Evolutionary conservation across 2,113 vertebrate genomes (phyloP).

Genomic region (Okapia johnstoni): DNA sequence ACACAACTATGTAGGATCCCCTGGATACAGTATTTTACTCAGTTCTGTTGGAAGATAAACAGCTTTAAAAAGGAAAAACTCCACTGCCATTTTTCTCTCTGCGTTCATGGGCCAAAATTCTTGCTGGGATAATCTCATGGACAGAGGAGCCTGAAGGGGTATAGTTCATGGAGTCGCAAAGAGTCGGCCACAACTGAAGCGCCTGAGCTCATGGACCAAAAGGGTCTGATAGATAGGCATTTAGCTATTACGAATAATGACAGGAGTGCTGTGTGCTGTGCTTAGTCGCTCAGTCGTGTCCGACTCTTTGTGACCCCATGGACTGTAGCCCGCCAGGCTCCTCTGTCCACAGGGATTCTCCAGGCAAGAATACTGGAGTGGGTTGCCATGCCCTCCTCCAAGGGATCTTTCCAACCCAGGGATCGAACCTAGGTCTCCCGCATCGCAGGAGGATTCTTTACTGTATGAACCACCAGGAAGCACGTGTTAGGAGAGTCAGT

Average conservation of each 20-base stretch:
- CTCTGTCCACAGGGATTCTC: neutral
- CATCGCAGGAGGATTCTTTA: neutral
- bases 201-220: neutral
- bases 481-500: neutral
- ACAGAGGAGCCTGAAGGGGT: neutral
- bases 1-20: neutral
- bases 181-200: neutral
- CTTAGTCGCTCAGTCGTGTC: rapidly evolving
- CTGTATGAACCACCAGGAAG: neutral
- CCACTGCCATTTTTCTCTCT: neutral
- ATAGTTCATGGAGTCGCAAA: neutral
- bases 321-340: neutral
- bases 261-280: neutral
- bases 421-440: neutral
- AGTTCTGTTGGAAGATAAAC: neutral
- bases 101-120: neutral
- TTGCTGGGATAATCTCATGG: neutral
- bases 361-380: neutral
- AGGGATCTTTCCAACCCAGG: neutral
- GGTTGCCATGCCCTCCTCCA: neutral
- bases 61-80: neutral
- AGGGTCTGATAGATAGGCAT: neutral
- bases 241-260: neutral
- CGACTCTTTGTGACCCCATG: neutral
- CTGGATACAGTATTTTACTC: neutral